phyloP scores from a whole-genome alignment of 37 sponge, comb jelly and placozoan genomes.

The Ianthella basta region DNA sequence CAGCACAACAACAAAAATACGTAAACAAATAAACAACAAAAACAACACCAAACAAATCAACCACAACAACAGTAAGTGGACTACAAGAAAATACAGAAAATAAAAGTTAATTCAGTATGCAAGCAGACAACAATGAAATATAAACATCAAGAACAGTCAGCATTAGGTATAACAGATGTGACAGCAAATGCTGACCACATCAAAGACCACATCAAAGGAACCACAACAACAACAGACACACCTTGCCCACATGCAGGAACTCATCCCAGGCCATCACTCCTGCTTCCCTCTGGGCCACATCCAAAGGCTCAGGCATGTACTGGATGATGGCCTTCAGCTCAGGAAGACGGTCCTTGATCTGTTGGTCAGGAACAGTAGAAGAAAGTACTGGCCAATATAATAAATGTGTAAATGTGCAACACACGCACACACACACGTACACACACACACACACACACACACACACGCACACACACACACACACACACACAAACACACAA shows the following conservation, averaged over 20 bases:
- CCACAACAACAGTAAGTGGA: too few relatives aligned
- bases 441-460: neutral
- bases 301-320: conserved; percentile 68
- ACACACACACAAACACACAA: neutral
- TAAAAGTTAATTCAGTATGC: too few relatives aligned
- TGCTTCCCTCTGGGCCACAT: conserved; percentile 55
- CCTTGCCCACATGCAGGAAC: conserved; percentile 75
- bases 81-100: too few relatives aligned
- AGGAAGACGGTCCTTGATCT: conserved; percentile 74
- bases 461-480: neutral
- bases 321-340: conserved; percentile 84
- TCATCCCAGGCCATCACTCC: conserved; percentile 81
- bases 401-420: neutral
- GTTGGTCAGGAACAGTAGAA: neutral
- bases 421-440: neutral
- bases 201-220: too few relatives aligned
- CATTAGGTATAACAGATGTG: too few relatives aligned
- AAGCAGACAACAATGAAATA: too few relatives aligned
- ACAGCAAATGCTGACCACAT: too few relatives aligned
- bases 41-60: too few relatives aligned
- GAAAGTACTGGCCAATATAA: neutral
- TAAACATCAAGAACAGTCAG: too few relatives aligned
- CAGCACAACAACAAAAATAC: neutral
- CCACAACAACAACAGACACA: neutral
- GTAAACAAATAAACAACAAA: neutral